Base-by-base conservation (phyloP, 2,888 invertebrate species). In the Parapristionchus giblindavisi region DNA sequence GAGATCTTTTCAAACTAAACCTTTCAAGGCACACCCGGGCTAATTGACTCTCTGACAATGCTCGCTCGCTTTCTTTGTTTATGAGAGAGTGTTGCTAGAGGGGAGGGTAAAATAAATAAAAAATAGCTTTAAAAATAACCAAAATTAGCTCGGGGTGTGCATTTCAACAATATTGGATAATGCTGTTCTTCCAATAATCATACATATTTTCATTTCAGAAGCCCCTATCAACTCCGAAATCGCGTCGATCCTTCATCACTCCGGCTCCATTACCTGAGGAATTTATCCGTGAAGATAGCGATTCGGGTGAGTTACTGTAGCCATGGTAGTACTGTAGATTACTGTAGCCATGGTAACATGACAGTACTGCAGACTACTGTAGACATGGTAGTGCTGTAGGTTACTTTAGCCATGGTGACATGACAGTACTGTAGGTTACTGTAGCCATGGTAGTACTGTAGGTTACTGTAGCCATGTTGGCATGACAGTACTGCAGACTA, bases 221-320 rank as follows among this genome's bases (percentile, higher is more conserved):
- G 63, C 11, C 63, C 27, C 29, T 32, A 1, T 29, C 63, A n/a
- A 65, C 63, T 14, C 63, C 63, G 40, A 40, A 43, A 5, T 43
- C 63, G 43, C 40, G 63, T 32, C 24, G 32, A 11, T 65, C 63
- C 43, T 65, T 40, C 63, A 65, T 65, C 27, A 24, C 14, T 17
- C 63, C 63, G 3, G 63, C 63, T 4, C 63, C 63, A 17, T 43
- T 65, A 5, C 63, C 63, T 0, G 43, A 40, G 6, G 38, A 40
- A 17, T 36, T 14, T 17, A 11, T 38, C 14, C 58, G 17, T 24
- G 24, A 36, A n/a, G 60, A 61, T 61, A 38, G 61, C 21, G 63
- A 65, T 24, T 65, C 63, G 43, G 63, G 63, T 65, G 56, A 34
- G 40, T 1, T 63, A 63, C 63, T 2, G 63, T 63, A 63, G 17